Evolutionary conservation across 2,888 invertebrate genomes (phyloP), one percentile per base, ranked within the genome.

Genomic region (Agrotis puta): DNA sequence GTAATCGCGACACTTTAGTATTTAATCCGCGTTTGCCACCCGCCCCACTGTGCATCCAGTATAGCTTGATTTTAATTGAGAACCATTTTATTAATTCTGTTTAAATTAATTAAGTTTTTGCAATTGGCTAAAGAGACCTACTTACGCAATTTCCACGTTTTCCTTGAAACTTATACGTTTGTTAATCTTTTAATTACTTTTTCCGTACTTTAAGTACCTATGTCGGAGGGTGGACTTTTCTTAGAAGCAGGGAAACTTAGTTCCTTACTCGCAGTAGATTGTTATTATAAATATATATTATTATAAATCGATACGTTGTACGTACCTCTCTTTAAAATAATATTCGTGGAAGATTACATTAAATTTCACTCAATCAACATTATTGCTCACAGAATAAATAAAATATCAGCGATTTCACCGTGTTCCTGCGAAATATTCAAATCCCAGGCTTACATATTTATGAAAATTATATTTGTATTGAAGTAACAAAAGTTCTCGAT

Each of bases 1-100:
- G 91, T 92, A 93, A 93, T 92, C 92, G 90, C 86, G 88, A 88
- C 92, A 91, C 91, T 94, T 92, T 90, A 90, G 91, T 91, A 94
- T 94, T 94, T 94, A 94, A 94, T 93, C 91, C 93, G 88, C 91
- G 92, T 94, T 88, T 81, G 79, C 85, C 84, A 83, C 85, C 82
- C 83, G 87, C 87, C 85, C 83, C 77, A 87, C 85, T 88, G 88
- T 87, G 87, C 87, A 88, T 82, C 76, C 79, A 75, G 74, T 91
- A 90, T 73, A 74, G 91, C 89, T 90, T 87, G 87, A 91, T 90
- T 90, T 92, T 92, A 93, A 94, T 93, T 93, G 88, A 82, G 72
- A 70, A 77, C 27, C 62, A 73, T 76, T 79, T 76, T 77, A 84
- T 72, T 73, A 74, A 69, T 77, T 76, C 45, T 53, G 48, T 77